Percentiles rank a stretch among this genome's conserved stretches.
Conservation (phyloP, 2,113 vertebrate species). For the Lophochroa leadbeateri region DNA sequence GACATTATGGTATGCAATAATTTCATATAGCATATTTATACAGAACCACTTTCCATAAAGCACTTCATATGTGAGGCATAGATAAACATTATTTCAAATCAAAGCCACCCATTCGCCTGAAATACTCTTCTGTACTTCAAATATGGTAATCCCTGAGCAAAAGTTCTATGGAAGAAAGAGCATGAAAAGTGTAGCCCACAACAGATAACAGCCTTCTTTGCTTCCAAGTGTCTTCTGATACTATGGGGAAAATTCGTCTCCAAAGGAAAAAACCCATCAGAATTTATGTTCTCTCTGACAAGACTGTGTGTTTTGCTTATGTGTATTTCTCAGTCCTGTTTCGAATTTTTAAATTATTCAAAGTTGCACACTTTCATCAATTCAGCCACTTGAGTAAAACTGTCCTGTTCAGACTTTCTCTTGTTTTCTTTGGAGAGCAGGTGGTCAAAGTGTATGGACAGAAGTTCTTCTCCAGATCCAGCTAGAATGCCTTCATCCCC, state of each 20-base stretch:
- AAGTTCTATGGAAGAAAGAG: not conserved
- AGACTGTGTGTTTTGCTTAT: not conserved
- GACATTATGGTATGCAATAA: not conserved
- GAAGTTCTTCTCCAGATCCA: not conserved
- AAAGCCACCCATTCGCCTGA: not conserved
- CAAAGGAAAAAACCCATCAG: not conserved
- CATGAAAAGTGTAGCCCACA: not conserved
- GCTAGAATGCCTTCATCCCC: not conserved
- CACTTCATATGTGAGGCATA: not conserved
- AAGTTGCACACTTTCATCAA: not conserved
- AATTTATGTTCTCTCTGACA: not conserved
- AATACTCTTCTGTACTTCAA: not conserved
- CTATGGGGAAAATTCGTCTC: not conserved
- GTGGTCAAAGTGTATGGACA: not conserved
- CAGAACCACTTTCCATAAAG: not conserved
- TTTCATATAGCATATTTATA: constrained; percentile 21
- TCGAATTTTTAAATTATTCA: not conserved
- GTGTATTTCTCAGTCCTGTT: not conserved
- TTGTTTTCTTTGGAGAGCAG: not conserved
- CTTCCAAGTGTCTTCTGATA: not conserved
- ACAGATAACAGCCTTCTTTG: not conserved
- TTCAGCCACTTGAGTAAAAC: not conserved
- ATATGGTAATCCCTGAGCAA: not conserved
- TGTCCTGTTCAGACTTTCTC: not conserved
- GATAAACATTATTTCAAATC: not conserved